Base-by-base conservation (phyloP, 2,113 vertebrate species). In the Gavia stellata region DNA sequence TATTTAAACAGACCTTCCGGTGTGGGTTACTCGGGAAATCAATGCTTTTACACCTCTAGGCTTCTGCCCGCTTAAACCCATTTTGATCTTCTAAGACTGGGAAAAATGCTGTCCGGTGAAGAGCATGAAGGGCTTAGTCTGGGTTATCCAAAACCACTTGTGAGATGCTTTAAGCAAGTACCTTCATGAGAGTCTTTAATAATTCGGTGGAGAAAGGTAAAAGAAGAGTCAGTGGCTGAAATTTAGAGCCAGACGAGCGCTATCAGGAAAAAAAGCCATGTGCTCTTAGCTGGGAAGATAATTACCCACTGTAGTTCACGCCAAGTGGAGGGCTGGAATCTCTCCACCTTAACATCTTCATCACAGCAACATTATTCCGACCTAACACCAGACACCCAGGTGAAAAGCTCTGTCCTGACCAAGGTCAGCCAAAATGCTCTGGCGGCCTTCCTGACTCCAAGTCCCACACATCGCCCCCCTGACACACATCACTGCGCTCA, bases 401-500 rank as follows among this genome's bases (percentile, higher is more conserved):
- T 42, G 45, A 78, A 83, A 86, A 94, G 3, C 15, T 73, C 47
- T 59, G 58, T 38, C 67, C n/a, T 1, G 0, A 21, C 23, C 2
- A 3, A 73, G 26, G 38, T 38, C 66, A 82, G 29, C 34, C 45
- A 81, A 71, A 66, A 74, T 0, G 0, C 31, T 33, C 50, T 40
- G 53, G 65, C 3, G 2, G 38, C 14, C 44, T 49, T 63, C 38
- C 31, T 23, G 19, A 7, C 21, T 42, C 55, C 55, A 50, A 15
- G 34, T 40, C 38, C 28, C 49, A n/a, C 3, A 1, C 5, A 3
- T 2, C 19, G 5, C 7, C 16, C 11, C 17, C 6, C 14, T 5
- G 3, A 7, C 2, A 1, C 29, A 40, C 24, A 12, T 7, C 5
- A 5, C 71, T 3, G 1, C 4, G 2, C 33, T 17, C 7, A 4